phyloP scores from a whole-genome alignment of 2,888 invertebrate species.

The Osmoderma eremita region DNA sequence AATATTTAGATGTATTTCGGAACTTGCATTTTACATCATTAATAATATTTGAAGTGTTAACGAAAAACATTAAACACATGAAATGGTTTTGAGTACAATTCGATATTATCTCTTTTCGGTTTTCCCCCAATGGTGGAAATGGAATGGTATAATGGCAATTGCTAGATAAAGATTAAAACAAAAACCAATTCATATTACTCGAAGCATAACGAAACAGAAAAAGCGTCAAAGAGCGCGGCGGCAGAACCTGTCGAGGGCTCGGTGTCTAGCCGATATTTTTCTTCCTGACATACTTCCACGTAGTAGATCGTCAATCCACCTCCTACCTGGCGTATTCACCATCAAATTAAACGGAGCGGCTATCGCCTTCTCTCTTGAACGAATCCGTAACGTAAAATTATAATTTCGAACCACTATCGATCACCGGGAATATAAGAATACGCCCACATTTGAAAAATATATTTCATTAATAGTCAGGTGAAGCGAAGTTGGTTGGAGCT shows the following conservation, averaged over 20 bases:
- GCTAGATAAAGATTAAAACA: not conserved
- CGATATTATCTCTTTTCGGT: too few relatives aligned
- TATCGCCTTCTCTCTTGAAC: conserved; percentile 46
- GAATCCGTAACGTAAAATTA: conserved; percentile 51
- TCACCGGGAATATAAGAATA: conserved; percentile 53
- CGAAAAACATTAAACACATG: too few relatives aligned
- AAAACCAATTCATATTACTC: conserved; percentile 26
- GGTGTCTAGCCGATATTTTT: conserved; percentile 53
- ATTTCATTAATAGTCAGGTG: conserved; percentile 51
- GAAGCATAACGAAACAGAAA: conserved; percentile 17
- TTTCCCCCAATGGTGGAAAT: too few relatives aligned
- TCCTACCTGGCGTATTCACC: conserved; percentile 52
- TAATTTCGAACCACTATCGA: conserved; percentile 54
- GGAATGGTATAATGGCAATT: too few relatives aligned
- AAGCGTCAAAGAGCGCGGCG: conserved; percentile 19
- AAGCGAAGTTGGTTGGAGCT: conserved; percentile 45
- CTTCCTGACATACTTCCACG: conserved; percentile 52
- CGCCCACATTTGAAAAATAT: conserved; percentile 57
- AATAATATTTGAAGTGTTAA: too few relatives aligned
- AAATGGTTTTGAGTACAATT: too few relatives aligned
- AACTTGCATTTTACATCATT: too few relatives aligned
- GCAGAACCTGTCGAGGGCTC: conserved; percentile 45
- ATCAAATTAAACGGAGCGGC: conserved; percentile 52
- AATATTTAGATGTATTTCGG: too few relatives aligned
- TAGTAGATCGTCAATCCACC: conserved; percentile 52